Base-by-base conservation (phyloP, 2,797 vertebrate species). In the Aldrovandia affinis region DNA sequence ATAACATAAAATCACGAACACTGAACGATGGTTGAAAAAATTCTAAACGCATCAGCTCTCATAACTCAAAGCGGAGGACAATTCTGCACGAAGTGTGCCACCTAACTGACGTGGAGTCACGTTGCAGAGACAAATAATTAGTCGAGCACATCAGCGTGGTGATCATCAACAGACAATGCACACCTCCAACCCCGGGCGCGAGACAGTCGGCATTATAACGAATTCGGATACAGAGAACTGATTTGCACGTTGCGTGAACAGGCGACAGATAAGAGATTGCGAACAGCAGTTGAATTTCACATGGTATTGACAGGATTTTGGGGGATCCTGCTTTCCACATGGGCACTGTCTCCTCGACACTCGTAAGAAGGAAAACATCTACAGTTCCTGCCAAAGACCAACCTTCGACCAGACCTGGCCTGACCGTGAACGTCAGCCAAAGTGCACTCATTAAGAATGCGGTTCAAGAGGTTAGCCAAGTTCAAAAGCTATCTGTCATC, bases 401-500 rank as follows among this genome's bases (percentile, higher is more conserved):
- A 9, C 8, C 75, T 47, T 28, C 44, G 36, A 81, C 83, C 82
- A 33, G 25, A 77, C 81, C 63, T 30, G 55, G 73, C 22, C 30
- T 57, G 73, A 63, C 77, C 78, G 50, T 77, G 63, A 80, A 47
- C 15, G 83, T 85, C 30, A 85, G 83, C 42, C 84, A 84, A 28
- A 82, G 70, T 28, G 75, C 75, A 22, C 61, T 86, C 59, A 84
- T 88, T 81, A 88, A 83, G 82, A 83, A 83, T 86, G 85, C 80
- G 59, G 85, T 85, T 85, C 86, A 80, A 52, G 84, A 79, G 86
- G 88, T 86, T 86, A 87, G 55, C 81, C 50, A 85, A 80, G 80
- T 86, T 81, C 89, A 86, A 59, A 83, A 77, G 83, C 78, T 75
- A 42, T 86, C 90, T 83, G 82, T 84, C 86, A 85, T 85, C 87